phyloP scores from a whole-genome alignment of 1,140 invertebrate genomes.

The Anastatus disparis region DNA sequence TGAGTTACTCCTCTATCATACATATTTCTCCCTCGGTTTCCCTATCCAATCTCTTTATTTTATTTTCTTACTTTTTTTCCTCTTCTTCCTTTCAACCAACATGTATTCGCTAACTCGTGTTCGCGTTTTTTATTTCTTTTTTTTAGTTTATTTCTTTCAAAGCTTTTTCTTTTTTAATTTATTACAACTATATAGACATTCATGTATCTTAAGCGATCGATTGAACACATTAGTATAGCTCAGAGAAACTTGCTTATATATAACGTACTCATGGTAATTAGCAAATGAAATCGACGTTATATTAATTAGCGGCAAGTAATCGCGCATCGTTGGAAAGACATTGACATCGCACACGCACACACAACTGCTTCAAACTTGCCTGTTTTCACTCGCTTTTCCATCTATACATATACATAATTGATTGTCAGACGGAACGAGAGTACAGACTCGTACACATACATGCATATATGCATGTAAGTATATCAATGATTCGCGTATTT shows the following conservation, averaged over 20 bases:
- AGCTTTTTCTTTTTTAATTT: no score
- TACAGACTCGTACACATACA: no score
- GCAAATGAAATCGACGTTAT: slow-evolving; percentile 13
- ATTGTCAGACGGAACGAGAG: no score
- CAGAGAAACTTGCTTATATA: neutral
- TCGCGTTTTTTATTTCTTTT: neutral
- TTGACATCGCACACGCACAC: neutral
- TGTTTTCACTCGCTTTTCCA: no score
- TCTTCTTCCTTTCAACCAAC: no score
- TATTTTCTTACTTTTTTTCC: neutral
- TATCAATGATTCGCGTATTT: no score
- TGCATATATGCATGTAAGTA: no score
- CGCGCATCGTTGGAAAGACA: neutral
- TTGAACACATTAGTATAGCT: neutral
- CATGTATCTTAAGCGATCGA: neutral
- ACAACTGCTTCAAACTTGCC: no score
- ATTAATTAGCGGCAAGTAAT: slow-evolving; percentile 8
- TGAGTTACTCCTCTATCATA: neutral
- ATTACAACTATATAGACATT: no score
- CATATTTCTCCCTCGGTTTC: neutral
- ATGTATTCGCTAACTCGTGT: neutral
- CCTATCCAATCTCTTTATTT: neutral
- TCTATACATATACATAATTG: no score
- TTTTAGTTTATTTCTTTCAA: no score
- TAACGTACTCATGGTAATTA: slow-evolving; percentile 21